phyloP scores from a whole-genome alignment of 2,113 vertebrate species.

The Charina bottae region DNA sequence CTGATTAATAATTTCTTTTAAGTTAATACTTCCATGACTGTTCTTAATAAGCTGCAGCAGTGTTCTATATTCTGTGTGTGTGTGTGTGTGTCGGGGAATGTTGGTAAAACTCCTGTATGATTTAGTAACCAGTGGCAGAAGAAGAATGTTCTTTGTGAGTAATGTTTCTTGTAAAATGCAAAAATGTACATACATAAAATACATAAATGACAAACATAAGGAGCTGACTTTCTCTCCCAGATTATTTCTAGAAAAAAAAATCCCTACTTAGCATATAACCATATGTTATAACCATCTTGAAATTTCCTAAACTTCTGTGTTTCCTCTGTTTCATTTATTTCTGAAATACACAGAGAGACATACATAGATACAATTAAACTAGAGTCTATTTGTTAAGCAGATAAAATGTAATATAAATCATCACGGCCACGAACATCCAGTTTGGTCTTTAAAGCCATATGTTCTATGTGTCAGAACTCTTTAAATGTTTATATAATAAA shows the following conservation, averaged over 20 bases:
- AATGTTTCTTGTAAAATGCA: neutral
- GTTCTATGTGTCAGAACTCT: slow-evolving; percentile 19
- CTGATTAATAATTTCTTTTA: too few species aligned
- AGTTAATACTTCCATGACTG: too few species aligned
- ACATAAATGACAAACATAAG: neutral
- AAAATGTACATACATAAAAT: too few species aligned
- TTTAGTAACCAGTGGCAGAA: too few species aligned
- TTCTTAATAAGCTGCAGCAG: too few species aligned
- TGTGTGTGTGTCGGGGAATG: too few species aligned
- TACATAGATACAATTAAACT: neutral
- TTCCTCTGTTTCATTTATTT: slow-evolving; percentile 6
- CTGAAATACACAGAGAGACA: neutral
- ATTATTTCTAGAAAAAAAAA: neutral
- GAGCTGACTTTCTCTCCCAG: slow-evolving; percentile 11
- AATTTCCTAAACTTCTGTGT: slow-evolving; percentile 5
- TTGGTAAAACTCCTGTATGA: too few species aligned
- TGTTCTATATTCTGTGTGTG: too few species aligned
- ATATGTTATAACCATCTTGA: slow-evolving; percentile 19
- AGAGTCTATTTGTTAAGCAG: neutral
- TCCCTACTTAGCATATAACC: neutral
- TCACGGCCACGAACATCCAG: neutral
- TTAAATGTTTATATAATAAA: neutral
- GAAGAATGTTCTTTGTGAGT: neutral
- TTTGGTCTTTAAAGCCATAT: slow-evolving; percentile 12
- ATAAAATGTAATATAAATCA: neutral